Evolutionary conservation across 2,888 invertebrate genomes (phyloP).

Genomic region (Cecidostiba fungosa): DNA sequence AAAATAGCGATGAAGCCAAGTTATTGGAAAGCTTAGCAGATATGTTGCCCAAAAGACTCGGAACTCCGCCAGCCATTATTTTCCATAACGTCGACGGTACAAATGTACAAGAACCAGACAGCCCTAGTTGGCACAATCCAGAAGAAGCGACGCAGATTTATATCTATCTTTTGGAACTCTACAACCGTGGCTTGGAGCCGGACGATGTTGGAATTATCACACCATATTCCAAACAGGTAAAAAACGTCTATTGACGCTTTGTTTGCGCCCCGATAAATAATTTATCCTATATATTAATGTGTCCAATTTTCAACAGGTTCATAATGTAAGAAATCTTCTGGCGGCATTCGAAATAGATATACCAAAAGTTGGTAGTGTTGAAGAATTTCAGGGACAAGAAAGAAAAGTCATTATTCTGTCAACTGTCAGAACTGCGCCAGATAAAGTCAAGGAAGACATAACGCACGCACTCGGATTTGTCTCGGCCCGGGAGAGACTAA

Average conservation of each 20-base stretch:
- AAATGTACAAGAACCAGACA: slow-evolving; percentile 87
- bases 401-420: slow-evolving; percentile 88
- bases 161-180: slow-evolving; percentile 85
- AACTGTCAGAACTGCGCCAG: slow-evolving; percentile 83
- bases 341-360: slow-evolving; percentile 81
- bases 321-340: slow-evolving; percentile 83
- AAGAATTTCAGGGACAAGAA: slow-evolving; percentile 94
- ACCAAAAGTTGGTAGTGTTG: slow-evolving; percentile 90
- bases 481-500: slow-evolving; percentile 89
- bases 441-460: slow-evolving; percentile 80
- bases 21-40: slow-evolving; percentile 77
- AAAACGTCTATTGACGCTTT: slow-evolving; percentile 67
- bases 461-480: slow-evolving; percentile 87
- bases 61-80: slow-evolving; percentile 83
- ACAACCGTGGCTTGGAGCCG: slow-evolving; percentile 84
- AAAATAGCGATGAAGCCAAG: slow-evolving; percentile 79
- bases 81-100: slow-evolving; percentile 88
- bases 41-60: slow-evolving; percentile 75
- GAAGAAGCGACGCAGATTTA: slow-evolving; percentile 88
- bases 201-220: slow-evolving; percentile 94
- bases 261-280: neutral
- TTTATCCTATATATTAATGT: neutral
- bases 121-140: slow-evolving; percentile 95
- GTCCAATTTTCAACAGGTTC: slow-evolving; percentile 80
- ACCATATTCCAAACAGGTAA: slow-evolving; percentile 95